Conservation (phyloP, 2,888 invertebrate species). For the Ditylenchus weischeri region DNA sequence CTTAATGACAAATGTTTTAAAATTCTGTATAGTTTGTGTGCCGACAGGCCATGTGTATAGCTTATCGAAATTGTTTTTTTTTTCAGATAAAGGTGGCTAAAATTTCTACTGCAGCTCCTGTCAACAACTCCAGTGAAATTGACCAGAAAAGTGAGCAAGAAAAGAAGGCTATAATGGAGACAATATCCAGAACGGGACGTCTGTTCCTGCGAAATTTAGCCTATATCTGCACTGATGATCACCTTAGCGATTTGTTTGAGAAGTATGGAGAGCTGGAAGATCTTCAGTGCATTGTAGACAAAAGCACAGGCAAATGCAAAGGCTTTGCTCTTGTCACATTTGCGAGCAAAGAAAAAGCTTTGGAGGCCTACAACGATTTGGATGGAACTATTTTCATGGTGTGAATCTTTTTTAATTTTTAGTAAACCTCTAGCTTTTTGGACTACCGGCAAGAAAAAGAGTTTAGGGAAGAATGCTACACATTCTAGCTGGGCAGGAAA, state of each 20-base stretch:
- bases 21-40: too few relatives aligned
- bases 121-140: neutral
- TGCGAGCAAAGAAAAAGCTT: slow-evolving; percentile 90
- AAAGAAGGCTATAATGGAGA: too few relatives aligned
- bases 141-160: slow-evolving; percentile 2
- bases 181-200: slow-evolving; percentile 70
- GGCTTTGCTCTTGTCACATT: slow-evolving; percentile 90
- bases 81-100: slow-evolving; percentile 4
- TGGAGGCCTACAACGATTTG: slow-evolving; percentile 78
- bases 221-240: slow-evolving; percentile 80
- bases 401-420: too few relatives aligned
- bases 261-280: slow-evolving; percentile 50
- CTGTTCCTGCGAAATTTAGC: slow-evolving; percentile 87
- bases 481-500: slow-evolving; percentile 79
- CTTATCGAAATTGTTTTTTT: neutral
- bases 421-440: too few relatives aligned
- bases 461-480: slow-evolving; percentile 82
- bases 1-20: too few relatives aligned
- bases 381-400: slow-evolving; percentile 83
- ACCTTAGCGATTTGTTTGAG: slow-evolving; percentile 77
- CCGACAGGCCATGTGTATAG: neutral
- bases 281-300: slow-evolving; percentile 82
- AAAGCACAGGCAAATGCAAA: slow-evolving; percentile 75
- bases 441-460: too few relatives aligned
- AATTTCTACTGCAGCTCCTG: neutral